phyloP scores from a whole-genome alignment of 1,140 invertebrate genomes.

The Metopolophium dirhodum region DNA sequence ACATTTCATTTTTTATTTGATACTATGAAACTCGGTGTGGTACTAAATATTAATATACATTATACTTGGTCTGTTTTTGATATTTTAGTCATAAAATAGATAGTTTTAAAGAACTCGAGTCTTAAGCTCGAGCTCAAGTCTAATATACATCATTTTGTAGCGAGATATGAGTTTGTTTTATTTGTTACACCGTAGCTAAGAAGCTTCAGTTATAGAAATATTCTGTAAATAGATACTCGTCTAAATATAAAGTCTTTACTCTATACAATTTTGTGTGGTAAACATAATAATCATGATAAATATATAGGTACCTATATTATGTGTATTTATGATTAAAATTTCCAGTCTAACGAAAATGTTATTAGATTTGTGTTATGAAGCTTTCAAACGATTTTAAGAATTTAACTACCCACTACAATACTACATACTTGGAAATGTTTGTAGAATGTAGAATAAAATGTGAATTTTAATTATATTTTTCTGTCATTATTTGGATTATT shows the following conservation, averaged over 20 bases:
- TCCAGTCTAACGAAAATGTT: background rate
- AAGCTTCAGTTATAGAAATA: background rate
- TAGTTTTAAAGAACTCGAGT: too few relatives aligned
- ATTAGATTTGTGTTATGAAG: background rate
- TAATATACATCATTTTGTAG: background rate
- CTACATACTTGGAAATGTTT: too few relatives aligned
- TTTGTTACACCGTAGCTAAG: background rate
- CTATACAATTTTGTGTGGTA: background rate
- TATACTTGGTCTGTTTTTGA: background rate
- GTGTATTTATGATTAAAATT: background rate
- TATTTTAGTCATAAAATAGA: slow-evolving; percentile 6
- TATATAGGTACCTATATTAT: background rate
- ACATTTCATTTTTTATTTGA: too few relatives aligned
- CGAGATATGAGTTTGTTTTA: background rate
- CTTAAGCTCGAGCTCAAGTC: background rate
- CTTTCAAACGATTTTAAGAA: background rate
- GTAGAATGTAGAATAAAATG: too few relatives aligned
- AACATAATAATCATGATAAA: background rate
- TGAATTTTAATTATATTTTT: too few relatives aligned
- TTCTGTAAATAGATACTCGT: background rate
- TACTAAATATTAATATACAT: background rate
- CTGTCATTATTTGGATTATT: too few relatives aligned
- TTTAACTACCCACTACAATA: background rate
- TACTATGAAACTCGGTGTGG: too few relatives aligned
- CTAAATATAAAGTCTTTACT: background rate